Conservation (phyloP, 2,888 invertebrate species). For the Dynastes hyllus region DNA sequence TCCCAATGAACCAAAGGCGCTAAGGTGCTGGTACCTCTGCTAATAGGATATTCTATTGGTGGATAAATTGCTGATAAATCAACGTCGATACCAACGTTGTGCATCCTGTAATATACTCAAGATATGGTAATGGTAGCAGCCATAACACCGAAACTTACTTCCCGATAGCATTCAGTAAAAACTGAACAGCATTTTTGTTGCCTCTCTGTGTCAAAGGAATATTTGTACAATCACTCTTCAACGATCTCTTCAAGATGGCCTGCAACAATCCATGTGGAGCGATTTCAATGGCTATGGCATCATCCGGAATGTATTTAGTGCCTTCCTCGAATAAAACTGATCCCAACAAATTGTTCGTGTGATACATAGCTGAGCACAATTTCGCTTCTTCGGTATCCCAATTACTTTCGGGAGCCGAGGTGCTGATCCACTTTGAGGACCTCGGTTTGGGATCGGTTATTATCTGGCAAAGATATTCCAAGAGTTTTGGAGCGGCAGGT, state of each 20-base stretch:
- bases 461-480: conserved; percentile 70
- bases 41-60: conserved; percentile 85
- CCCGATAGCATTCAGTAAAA: conserved; percentile 78
- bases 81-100: conserved; percentile 85
- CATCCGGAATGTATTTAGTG: conserved; percentile 82
- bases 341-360: conserved; percentile 79
- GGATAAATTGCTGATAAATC: conserved; percentile 86
- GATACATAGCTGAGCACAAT: conserved; percentile 78
- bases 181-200: conserved; percentile 78
- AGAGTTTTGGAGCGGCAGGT: conserved; percentile 69
- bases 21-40: conserved; percentile 89
- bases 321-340: conserved; percentile 90
- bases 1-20: conserved; percentile 91
- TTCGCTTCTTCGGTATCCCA: conserved; percentile 76
- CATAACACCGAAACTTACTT: conserved; percentile 71
- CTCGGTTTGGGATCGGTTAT: conserved; percentile 72
- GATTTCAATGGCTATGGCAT: conserved; percentile 90
- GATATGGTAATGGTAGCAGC: not conserved
- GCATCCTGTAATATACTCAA: conserved; percentile 75
- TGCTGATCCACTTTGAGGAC: conserved; percentile 78
- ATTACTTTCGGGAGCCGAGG: conserved; percentile 76
- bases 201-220: conserved; percentile 84
- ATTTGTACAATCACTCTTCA: conserved; percentile 81
- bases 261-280: conserved; percentile 93
- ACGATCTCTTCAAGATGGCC: conserved; percentile 86